These are phyloP conservation scores for Heliopora coerulea DNA, from an alignment of 92 coral and sea anemone genomes.

Conservation along the genomic window DNA sequence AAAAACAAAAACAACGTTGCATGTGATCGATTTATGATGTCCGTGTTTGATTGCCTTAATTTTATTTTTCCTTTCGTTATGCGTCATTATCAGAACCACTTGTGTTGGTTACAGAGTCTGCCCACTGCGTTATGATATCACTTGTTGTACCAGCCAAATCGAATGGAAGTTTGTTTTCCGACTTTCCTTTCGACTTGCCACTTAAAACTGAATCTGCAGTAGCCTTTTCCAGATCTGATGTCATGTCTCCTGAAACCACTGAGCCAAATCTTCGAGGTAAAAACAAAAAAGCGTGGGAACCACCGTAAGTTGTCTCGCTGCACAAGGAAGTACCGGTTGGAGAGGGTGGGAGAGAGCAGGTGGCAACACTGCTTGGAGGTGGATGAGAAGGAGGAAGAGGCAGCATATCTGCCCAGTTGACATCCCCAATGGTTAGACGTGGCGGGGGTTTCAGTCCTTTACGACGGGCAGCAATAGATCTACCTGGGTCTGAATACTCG, in stretches of 20 bases:
- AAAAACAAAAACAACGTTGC: too few relatives aligned
- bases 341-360: slow-evolving; percentile 92
- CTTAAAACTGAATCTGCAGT: slow-evolving; percentile 45
- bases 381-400: slow-evolving; percentile 98
- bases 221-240: slow-evolving; percentile 49
- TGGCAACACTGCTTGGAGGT: slow-evolving; percentile 96
- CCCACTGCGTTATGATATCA: slow-evolving; percentile 99
- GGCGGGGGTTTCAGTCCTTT: slow-evolving; percentile 93
- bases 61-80: too few relatives aligned
- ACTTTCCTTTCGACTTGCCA: slow-evolving; percentile 56
- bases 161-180: slow-evolving; percentile 76
- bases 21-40: too few relatives aligned
- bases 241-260: slow-evolving; percentile 50
- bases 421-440: slow-evolving; percentile 68
- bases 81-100: slow-evolving; percentile 99
- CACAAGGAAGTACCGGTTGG: slow-evolving; percentile 60
- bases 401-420: slow-evolving; percentile 96
- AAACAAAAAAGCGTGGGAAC: slow-evolving; percentile 46
- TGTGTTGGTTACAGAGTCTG: slow-evolving; percentile 97
- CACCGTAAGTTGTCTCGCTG: slow-evolving; percentile 60
- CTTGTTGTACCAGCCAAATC: slow-evolving; percentile 98
- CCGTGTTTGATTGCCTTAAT: too few relatives aligned
- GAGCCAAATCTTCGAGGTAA: slow-evolving; percentile 53
- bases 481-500: slow-evolving; percentile 36
- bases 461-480: slow-evolving; percentile 49